Percentiles rank a stretch among this genome's conserved stretches.
Evolutionary conservation across 2,113 vertebrate species (phyloP).

Genomic region (Dryoscopus gambensis): DNA sequence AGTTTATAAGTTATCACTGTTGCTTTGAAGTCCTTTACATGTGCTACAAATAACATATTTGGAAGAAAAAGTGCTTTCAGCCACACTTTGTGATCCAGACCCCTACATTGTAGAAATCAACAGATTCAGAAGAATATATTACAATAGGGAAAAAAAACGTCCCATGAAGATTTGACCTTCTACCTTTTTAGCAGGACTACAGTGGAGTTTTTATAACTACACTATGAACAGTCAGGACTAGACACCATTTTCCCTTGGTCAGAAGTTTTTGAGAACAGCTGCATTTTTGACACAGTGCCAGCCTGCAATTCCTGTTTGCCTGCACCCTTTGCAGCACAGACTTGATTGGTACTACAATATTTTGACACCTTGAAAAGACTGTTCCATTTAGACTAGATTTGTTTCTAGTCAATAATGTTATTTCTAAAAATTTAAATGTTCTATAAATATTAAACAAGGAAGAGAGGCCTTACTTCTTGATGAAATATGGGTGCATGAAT

Average conservation of each 20-base stretch:
- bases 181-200: not conserved
- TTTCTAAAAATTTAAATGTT: not conserved
- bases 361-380: not conserved
- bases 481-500: not conserved
- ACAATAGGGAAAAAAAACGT: not conserved
- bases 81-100: not conserved
- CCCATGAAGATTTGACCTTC: not conserved
- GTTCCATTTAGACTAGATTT: not conserved
- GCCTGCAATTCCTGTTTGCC: not conserved
- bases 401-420: not conserved
- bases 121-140: not conserved
- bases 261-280: constrained; percentile 31
- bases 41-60: not conserved
- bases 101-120: not conserved
- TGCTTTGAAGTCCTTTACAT: not conserved
- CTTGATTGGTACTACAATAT: not conserved
- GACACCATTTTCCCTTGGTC: constrained; percentile 17
- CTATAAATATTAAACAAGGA: not conserved
- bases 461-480: not conserved
- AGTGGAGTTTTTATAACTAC: not conserved
- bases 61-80: not conserved
- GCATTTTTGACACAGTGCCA: constrained; percentile 25
- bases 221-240: not conserved
- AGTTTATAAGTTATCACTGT: not conserved
- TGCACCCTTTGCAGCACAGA: not conserved